A percentile compares a stretch with the other conserved stretches of the same genome.
Evolutionary conservation across 2,888 invertebrate genomes (phyloP).

Genomic region (Sepiola atlantica): DNA sequence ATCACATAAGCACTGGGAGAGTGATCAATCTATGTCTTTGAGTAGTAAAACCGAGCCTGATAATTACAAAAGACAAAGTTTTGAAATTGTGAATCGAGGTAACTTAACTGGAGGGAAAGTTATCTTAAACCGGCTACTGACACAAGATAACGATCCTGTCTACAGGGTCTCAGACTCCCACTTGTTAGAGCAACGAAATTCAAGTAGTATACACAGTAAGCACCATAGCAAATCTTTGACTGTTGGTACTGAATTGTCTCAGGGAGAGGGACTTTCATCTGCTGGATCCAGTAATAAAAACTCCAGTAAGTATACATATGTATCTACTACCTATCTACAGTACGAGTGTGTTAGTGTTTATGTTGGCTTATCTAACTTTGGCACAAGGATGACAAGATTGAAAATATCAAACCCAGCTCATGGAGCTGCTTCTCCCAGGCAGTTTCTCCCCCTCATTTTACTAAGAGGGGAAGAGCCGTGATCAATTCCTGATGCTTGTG

Average conservation of each 20-base stretch:
- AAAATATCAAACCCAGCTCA: too few species aligned
- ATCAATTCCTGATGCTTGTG: too few species aligned
- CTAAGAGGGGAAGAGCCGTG: too few species aligned
- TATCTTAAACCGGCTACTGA: conserved; percentile 35
- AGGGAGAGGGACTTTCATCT: conserved; percentile 43
- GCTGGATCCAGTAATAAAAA: conserved; percentile 41
- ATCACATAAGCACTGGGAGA: conserved; percentile 40
- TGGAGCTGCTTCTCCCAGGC: too few species aligned
- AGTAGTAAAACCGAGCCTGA: conserved; percentile 35
- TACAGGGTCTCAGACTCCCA: conserved; percentile 44
- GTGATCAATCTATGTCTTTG: conserved; percentile 32
- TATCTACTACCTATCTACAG: not conserved
- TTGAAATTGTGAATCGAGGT: conserved; percentile 44
- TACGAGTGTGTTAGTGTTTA: not conserved
- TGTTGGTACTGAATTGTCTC: conserved; percentile 40
- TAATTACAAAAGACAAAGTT: conserved; percentile 39
- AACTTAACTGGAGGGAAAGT: conserved; percentile 39
- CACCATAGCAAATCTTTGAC: conserved; percentile 39
- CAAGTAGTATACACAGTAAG: conserved; percentile 43
- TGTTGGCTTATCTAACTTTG: not conserved
- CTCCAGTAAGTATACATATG: conserved; percentile 38
- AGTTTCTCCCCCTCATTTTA: too few species aligned
- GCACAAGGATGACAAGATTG: not conserved
- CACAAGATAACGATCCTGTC: conserved; percentile 38
- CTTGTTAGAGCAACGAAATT: conserved; percentile 44